A percentile compares a stretch with the other conserved stretches of the same genome.
These are phyloP conservation scores for Craseonycteris thonglongyai DNA, from an alignment of 2,113 vertebrate species.

Conservation along the genomic window DNA sequence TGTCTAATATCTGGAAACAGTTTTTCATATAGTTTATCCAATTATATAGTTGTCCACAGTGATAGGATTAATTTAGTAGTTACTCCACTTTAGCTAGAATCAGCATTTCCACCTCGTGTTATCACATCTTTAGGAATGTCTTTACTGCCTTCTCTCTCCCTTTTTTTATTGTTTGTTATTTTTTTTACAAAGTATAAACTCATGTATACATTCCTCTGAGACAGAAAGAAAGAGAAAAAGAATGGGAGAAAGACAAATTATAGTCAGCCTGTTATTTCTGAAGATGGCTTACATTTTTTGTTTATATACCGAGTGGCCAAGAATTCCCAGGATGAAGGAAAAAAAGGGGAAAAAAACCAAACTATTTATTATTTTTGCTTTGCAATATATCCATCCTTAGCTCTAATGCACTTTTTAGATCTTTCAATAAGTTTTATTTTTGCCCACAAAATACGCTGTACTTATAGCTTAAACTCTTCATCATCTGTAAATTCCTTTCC, in stretches of 20 bases:
- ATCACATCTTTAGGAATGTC: neutral
- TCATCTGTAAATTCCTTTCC: no score
- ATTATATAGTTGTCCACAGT: neutral
- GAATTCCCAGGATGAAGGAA: no score
- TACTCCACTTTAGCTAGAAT: neutral
- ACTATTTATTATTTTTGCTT: no score
- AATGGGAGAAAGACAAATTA: neutral
- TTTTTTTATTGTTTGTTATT: neutral
- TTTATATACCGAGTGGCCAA: no score
- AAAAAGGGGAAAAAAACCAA: no score
- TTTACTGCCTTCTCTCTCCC: neutral
- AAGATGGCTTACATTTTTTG: neutral
- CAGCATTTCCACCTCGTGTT: neutral
- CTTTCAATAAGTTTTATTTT: no score
- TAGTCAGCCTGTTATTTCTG: neutral
- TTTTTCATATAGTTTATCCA: neutral
- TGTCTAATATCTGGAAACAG: neutral
- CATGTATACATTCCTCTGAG: neutral
- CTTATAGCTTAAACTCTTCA: no score
- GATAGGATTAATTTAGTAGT: neutral
- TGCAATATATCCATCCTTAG: no score
- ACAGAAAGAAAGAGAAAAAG: neutral
- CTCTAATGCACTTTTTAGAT: no score
- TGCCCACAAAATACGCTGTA: no score
- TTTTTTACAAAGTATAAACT: neutral